A percentile compares a stretch with the other conserved stretches of the same genome.
Conservation (phyloP, 2,888 invertebrate genomes). For the Cinara cedri region DNA sequence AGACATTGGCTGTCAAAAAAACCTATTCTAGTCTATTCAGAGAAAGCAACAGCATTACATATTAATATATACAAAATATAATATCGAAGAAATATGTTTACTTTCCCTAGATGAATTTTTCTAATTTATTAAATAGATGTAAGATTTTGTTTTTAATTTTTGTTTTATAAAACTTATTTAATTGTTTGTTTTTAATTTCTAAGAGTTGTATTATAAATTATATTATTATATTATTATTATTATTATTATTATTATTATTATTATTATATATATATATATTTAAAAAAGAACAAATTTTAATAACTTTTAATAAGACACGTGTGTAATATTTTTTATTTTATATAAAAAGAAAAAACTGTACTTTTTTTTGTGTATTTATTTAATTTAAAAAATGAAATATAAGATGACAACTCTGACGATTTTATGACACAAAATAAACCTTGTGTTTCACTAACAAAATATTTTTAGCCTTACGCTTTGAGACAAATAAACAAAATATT, state of each 20-base stretch:
- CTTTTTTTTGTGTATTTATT: conserved; percentile 51
- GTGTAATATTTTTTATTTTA: conserved; percentile 57
- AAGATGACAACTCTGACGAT: conserved; percentile 51
- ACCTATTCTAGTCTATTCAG: conserved; percentile 59
- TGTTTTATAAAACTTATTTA: conserved; percentile 55
- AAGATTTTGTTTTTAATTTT: conserved; percentile 52
- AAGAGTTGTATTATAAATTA: conserved; percentile 57
- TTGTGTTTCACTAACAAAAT: conserved; percentile 56
- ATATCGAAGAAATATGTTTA: conserved; percentile 55
- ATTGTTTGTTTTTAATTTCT: conserved; percentile 55
- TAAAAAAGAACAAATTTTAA: conserved; percentile 47
- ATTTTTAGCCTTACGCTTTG: conserved; percentile 53
- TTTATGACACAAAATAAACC: conserved; percentile 39
- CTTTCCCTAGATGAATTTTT: conserved; percentile 56
- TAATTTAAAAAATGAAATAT: conserved; percentile 54
- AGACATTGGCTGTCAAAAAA: conserved; percentile 58
- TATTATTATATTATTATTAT: too few relatives aligned
- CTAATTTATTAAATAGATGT: conserved; percentile 55
- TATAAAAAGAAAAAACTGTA: conserved; percentile 53
- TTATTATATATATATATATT: conserved; percentile 24
- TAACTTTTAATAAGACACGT: conserved; percentile 44
- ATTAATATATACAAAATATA: conserved; percentile 20
- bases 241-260: too few relatives aligned
- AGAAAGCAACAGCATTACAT: conserved; percentile 57
- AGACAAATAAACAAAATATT: conserved; percentile 53